phyloP scores from a whole-genome alignment of 2,797 vertebrate species.

The Eupleurogrammus muticus region DNA sequence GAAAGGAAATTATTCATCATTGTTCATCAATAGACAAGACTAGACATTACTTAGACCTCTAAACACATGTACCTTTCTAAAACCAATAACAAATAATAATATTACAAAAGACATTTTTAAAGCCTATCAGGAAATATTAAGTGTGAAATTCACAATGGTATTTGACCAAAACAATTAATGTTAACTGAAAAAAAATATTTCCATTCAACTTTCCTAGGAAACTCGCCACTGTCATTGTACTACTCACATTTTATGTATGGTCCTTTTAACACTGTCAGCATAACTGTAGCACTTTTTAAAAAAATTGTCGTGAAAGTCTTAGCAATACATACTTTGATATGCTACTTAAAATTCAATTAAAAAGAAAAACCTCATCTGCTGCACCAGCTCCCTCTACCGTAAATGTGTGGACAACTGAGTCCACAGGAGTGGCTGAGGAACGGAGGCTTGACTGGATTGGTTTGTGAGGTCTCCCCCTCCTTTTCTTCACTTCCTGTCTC shows the following conservation, averaged over 20 bases:
- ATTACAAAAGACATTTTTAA: not conserved
- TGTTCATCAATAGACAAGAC: not conserved
- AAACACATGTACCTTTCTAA: not conserved
- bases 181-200: not conserved
- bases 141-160: not conserved
- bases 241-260: not conserved
- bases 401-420: constrained; percentile 23
- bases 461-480: constrained; percentile 86
- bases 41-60: not conserved
- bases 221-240: not conserved
- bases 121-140: too few relatives aligned
- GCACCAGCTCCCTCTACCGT: constrained; percentile 37
- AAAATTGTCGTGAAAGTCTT: not conserved
- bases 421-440: constrained; percentile 27
- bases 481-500: constrained; percentile 80
- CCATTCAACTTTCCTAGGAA: not conserved
- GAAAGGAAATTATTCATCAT: constrained; percentile 10
- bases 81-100: not conserved
- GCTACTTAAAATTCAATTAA: not conserved
- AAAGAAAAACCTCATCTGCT: constrained; percentile 63
- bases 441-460: constrained; percentile 82
- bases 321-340: not conserved
- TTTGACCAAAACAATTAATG: not conserved
- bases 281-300: not conserved
- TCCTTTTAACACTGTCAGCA: not conserved